These are phyloP conservation scores for human (Homo sapiens) DNA, from an alignment of 2,113 vertebrate genomes.

Conservation along the genomic window DNA sequence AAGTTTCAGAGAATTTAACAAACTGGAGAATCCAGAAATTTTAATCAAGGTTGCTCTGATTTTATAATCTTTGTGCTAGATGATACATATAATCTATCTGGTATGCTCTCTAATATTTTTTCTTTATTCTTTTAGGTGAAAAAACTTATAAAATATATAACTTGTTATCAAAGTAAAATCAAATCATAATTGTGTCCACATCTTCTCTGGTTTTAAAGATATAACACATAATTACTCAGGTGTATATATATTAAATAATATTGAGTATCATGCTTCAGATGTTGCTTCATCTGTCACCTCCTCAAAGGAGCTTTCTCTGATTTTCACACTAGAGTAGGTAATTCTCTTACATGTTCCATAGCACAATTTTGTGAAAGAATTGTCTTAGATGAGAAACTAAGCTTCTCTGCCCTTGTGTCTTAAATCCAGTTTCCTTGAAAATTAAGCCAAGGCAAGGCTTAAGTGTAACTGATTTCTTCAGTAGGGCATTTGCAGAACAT, in stretches of 20 bases:
- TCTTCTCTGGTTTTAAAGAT: background rate
- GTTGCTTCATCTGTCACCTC: background rate
- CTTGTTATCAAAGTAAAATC: background rate
- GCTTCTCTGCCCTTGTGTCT: background rate
- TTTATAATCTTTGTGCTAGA: background rate
- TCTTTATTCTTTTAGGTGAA: background rate
- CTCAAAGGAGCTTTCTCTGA: background rate
- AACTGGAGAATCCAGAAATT: background rate
- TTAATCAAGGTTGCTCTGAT: background rate
- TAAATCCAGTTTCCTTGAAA: background rate
- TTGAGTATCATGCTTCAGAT: background rate
- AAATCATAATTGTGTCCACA: background rate
- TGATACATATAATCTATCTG: background rate
- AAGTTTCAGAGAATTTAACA: background rate
- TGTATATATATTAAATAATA: background rate
- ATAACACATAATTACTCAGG: background rate
- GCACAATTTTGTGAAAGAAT: background rate
- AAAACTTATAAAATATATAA: background rate
- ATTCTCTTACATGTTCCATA: background rate
- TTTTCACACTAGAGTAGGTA: accelerated
- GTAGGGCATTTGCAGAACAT: background rate
- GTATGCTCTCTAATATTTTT: background rate
- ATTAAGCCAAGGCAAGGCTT: background rate
- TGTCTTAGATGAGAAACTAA: background rate
- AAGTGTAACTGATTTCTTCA: background rate